Evolutionary conservation across 2,888 invertebrate genomes (phyloP).

Genomic region (Leucophenga maculata): DNA sequence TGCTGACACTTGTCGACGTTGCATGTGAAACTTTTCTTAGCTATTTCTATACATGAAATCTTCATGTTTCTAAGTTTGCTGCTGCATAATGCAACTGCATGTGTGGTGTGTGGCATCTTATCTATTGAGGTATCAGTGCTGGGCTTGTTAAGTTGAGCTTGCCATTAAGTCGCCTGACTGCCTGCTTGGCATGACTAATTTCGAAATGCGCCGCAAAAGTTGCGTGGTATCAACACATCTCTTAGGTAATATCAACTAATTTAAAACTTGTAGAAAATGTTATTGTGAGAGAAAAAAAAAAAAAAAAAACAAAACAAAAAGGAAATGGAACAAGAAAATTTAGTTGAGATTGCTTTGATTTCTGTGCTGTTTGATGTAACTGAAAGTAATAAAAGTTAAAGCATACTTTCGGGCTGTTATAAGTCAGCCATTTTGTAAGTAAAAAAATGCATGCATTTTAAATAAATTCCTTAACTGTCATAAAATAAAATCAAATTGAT

Average conservation of each 20-base stretch:
- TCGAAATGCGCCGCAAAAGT: constrained; percentile 32
- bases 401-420: constrained; percentile 33
- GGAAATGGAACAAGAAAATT: too few relatives aligned
- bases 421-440: constrained; percentile 32
- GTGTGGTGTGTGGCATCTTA: constrained; percentile 47
- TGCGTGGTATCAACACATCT: background rate
- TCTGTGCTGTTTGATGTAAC: background rate
- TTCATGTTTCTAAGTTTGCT: constrained; percentile 13
- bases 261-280: background rate
- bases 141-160: constrained; percentile 22
- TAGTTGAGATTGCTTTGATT: background rate
- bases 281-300: background rate
- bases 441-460: constrained; percentile 38
- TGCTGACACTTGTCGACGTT: constrained; percentile 53
- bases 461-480: constrained; percentile 58
- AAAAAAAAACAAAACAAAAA: too few relatives aligned
- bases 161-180: constrained; percentile 33
- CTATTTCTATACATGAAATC: constrained; percentile 9
- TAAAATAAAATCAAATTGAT: constrained; percentile 62
- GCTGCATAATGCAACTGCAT: constrained; percentile 18
- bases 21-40: constrained; percentile 1
- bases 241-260: background rate
- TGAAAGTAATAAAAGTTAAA: constrained; percentile 24
- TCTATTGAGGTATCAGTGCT: constrained; percentile 61
- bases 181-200: constrained; percentile 55